Evolutionary conservation across 2,797 vertebrate genomes (phyloP), one percentile per base, ranked within the genome.

Genomic region (Protonibea diacanthus): DNA sequence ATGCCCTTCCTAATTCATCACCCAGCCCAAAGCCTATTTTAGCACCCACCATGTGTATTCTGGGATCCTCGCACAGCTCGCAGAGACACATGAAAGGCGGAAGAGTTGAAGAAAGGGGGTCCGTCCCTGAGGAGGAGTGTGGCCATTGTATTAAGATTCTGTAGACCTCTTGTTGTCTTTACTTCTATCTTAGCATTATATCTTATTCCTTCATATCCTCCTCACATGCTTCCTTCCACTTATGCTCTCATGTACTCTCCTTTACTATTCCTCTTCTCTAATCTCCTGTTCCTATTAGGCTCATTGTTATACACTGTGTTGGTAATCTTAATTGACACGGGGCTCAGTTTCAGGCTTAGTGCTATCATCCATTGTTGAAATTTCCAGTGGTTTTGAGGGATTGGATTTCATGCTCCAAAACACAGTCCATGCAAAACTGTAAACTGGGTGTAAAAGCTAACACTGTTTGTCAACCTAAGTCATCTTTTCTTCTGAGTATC

Each of bases 1-100:
- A 88, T 21, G 56, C 78, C 79, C 71, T 10, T 67, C 81, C 83
- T 86, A 86, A 90, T 92, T 90, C 70, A 91, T 92, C 88, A 90
- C 70, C 64, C 65, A 33, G 72, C 74, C 85, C 71, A 58, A 72
- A 83, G 74, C 82, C 84, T 82, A 76, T 91, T 92, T 91, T 90
- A 88, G 89, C 83, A 76, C 47, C 72, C 29, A 23, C 74, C 69
- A 51, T 81, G 78, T 87, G 87, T 90, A 90, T 92, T 91, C 86
- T 89, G 82, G 89, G 90, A 86, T 84, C 60, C 69, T 90, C 20
- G 42, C 70, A 40, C 12, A 12, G 80, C 87, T 80, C 48, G 15
- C 60, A 79, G 79, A 83, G 77, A 88, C 83, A 71, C 80, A 87
- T 83, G 67, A 87, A 73, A 79, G 69, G 58, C 77, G 57, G 74